Conservation (phyloP, 2,888 invertebrate genomes). For the Eupsilia transversa region DNA sequence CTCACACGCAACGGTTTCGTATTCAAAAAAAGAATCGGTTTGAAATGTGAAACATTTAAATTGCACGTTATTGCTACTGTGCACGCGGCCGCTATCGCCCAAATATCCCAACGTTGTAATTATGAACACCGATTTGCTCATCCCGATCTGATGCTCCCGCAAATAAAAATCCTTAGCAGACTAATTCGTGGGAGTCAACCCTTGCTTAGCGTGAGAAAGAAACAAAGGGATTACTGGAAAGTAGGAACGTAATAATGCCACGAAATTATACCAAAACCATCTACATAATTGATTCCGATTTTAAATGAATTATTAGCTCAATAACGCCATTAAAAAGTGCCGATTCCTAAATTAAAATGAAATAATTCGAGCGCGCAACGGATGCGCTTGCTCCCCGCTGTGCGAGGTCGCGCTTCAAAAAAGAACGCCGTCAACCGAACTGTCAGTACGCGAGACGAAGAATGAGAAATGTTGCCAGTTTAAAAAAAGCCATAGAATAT, state of each 20-base stretch:
- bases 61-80: slow-evolving; percentile 90
- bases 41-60: slow-evolving; percentile 90
- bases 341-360: slow-evolving; percentile 87
- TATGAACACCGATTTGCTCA: slow-evolving; percentile 87
- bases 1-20: slow-evolving; percentile 68
- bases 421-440: slow-evolving; percentile 86
- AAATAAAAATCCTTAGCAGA: slow-evolving; percentile 84
- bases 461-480: slow-evolving; percentile 88
- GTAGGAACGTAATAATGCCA: slow-evolving; percentile 56
- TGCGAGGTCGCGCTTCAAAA: slow-evolving; percentile 86
- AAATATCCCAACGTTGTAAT: slow-evolving; percentile 88
- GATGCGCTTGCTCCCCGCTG: slow-evolving; percentile 86
- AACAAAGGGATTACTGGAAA: slow-evolving; percentile 71
- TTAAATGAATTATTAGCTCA: slow-evolving; percentile 71
- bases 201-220: slow-evolving; percentile 88
- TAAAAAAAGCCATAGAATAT: slow-evolving; percentile 81
- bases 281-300: slow-evolving; percentile 63
- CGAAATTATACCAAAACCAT: slow-evolving; percentile 66
- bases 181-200: slow-evolving; percentile 87
- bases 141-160: slow-evolving; percentile 84
- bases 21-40: slow-evolving; percentile 72
- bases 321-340: slow-evolving; percentile 73
- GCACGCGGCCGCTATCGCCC: slow-evolving; percentile 84
- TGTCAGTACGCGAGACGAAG: slow-evolving; percentile 86
- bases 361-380: slow-evolving; percentile 86